A percentile compares a stretch with the other conserved stretches of the same genome.
Evolutionary conservation across 2,888 invertebrate species (phyloP).

Genomic region (Aporophyla lueneburgensis): DNA sequence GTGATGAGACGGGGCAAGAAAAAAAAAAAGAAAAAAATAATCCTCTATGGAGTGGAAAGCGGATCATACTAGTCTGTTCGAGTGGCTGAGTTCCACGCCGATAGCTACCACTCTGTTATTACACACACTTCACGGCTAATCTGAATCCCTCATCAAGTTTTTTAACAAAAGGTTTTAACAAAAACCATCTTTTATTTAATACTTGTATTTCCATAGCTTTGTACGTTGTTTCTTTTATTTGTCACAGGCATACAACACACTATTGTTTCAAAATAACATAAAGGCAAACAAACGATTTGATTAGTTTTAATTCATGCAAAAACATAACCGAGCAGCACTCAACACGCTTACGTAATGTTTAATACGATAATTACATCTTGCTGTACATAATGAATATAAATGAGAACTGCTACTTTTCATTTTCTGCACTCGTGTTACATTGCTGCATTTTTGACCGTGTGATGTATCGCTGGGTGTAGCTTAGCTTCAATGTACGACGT

Average conservation of each 20-base stretch:
- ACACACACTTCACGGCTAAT: constrained; percentile 48
- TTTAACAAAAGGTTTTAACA: constrained; percentile 12
- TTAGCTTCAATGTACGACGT: constrained; percentile 20
- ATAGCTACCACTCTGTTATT: constrained; percentile 57
- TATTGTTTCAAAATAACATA: constrained; percentile 52
- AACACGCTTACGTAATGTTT: constrained; percentile 74
- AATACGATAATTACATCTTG: constrained; percentile 79
- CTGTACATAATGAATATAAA: constrained; percentile 78
- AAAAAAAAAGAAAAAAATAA: constrained; percentile 42
- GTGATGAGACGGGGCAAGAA: constrained; percentile 58
- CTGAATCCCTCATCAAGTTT: constrained; percentile 26
- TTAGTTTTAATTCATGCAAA: constrained; percentile 72
- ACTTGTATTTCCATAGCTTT: background rate
- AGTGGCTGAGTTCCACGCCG: constrained; percentile 54
- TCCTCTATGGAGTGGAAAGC: constrained; percentile 56
- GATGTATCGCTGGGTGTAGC: background rate
- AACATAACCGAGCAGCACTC: constrained; percentile 69
- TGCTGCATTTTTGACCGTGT: constrained; percentile 9
- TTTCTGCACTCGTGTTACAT: constrained; percentile 40
- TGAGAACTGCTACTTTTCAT: constrained; percentile 66
- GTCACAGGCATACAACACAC: constrained; percentile 7
- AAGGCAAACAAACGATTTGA: constrained; percentile 64
- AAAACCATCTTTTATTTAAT: constrained; percentile 31
- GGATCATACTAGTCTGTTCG: constrained; percentile 37
- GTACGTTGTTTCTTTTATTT: background rate